Evolutionary conservation across 2,888 invertebrate genomes (phyloP).

Genomic region (Drosophila anceps): DNA sequence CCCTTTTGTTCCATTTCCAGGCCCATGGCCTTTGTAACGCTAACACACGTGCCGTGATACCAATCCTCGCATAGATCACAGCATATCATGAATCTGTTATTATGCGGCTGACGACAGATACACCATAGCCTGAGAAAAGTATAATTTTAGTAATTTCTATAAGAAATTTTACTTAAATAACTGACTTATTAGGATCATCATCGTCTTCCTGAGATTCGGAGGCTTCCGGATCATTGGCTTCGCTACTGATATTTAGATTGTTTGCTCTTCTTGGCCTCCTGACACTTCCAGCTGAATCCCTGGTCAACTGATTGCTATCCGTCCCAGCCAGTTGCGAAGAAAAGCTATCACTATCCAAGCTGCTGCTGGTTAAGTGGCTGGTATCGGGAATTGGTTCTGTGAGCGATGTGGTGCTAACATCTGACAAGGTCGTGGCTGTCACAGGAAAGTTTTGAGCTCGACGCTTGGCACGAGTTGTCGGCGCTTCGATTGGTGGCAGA

Average conservation of each 20-base stretch:
- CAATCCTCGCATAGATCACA: slow-evolving; percentile 98
- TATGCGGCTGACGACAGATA: slow-evolving; percentile 97
- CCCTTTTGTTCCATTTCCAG: slow-evolving; percentile 96
- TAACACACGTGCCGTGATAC: slow-evolving; percentile 99
- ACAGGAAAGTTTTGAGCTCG: slow-evolving; percentile 86
- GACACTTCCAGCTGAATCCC: slow-evolving; percentile 45
- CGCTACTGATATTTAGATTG: slow-evolving; percentile 40
- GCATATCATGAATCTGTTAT: slow-evolving; percentile 98
- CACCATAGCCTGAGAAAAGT: slow-evolving; percentile 91
- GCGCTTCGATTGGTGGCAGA: slow-evolving; percentile 93
- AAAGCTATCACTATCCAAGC: slow-evolving; percentile 56
- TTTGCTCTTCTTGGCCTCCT: slow-evolving; percentile 61
- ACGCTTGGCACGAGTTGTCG: slow-evolving; percentile 91
- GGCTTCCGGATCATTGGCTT: slow-evolving; percentile 68
- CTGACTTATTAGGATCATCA: slow-evolving; percentile 94
- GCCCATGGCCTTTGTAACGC: slow-evolving; percentile 95
- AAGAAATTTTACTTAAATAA: background rate
- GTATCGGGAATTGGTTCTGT: slow-evolving; percentile 60
- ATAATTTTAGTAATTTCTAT: slow-evolving; percentile 7
- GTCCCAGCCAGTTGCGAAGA: slow-evolving; percentile 15
- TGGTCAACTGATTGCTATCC: slow-evolving; percentile 65
- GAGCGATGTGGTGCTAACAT: slow-evolving; percentile 43
- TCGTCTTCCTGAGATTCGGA: slow-evolving; percentile 90
- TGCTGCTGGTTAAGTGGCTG: slow-evolving; percentile 48
- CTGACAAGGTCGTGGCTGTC: slow-evolving; percentile 32